Base-by-base conservation (phyloP, 2,888 invertebrate species). In the Tenthredo scrophulariae region DNA sequence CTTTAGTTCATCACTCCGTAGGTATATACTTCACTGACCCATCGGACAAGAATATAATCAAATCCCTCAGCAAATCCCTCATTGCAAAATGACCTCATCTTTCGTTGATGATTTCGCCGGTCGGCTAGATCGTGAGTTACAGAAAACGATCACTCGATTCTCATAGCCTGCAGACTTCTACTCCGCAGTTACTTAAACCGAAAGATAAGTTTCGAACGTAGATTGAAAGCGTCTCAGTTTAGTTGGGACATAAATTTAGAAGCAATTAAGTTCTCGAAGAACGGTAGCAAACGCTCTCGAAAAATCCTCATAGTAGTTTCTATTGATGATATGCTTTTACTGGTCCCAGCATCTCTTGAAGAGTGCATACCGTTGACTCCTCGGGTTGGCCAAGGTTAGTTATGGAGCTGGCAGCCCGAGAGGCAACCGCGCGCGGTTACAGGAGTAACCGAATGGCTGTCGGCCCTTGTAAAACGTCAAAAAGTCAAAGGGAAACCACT, bases 401-500 rank as follows among this genome's bases (percentile, higher is more conserved):
- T 92, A 93, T 92, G 89, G 90, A 89, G 89, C 89, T 88, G 89
- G 89, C 89, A 88, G 88, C 72, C 74, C 85, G 87, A 84, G 84
- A 75, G 86, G 88, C 88, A 86, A 87, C 87, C 87, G 86, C 90
- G 86, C 90, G 91, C 90, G 91, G 91, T 92, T 91, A 90, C 91
- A 91, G 90, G 92, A 93, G 91, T 92, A 93, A 92, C 92, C 90
- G 91, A 92, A 92, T 91, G 91, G 90, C 89, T 91, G 92, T 92
- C 90, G 92, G 92, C 90, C 91, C 92, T 91, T 92, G 92, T 92
- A 91, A 93, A 90, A 92, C 89, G 92, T 93, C 93, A 91, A 93
- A 93, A 92, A 93, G 93, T 92, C 92, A 92, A 92, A 92, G 91
- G 89, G 90, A 93, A 93, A 92, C 92, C 91, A 92, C 92, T 92